A percentile compares a stretch with the other conserved stretches of the same genome.
Evolutionary conservation across 2,797 vertebrate species (phyloP).

Genomic region (Paedocypris micromegethes): DNA sequence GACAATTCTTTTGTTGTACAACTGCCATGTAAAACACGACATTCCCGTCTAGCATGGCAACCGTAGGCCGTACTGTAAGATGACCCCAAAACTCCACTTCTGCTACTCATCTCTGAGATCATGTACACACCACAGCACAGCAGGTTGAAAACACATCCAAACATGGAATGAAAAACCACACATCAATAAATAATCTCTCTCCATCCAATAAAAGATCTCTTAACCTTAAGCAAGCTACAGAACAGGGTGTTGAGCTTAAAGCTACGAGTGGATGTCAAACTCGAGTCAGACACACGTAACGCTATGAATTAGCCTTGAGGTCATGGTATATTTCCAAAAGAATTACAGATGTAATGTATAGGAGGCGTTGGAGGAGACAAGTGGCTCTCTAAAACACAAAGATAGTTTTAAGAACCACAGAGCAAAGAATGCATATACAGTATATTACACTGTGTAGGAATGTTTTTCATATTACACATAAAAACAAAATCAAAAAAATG

Average conservation of each 20-base stretch:
- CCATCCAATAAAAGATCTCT: slow-evolving; percentile 7
- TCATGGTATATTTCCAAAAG: background rate
- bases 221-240: background rate
- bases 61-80: background rate
- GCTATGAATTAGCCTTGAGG: background rate
- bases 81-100: background rate
- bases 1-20: slow-evolving; percentile 10
- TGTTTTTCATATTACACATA: no score
- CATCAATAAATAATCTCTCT: slow-evolving; percentile 13
- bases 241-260: background rate
- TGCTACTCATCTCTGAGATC: slow-evolving; percentile 20
- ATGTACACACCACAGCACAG: background rate
- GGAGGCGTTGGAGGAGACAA: background rate
- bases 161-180: slow-evolving; percentile 18
- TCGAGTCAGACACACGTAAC: background rate
- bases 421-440: no score
- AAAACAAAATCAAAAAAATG: no score
- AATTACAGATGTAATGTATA: background rate
- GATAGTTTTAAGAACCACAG: no score
- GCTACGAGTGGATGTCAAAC: background rate
- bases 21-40: background rate
- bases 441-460: no score
- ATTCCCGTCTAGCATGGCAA: background rate
- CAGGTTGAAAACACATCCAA: slow-evolving; percentile 12
- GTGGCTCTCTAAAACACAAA: background rate